Evolutionary conservation across 1,140 invertebrate genomes (phyloP).

Genomic region (Pantala flavescens): DNA sequence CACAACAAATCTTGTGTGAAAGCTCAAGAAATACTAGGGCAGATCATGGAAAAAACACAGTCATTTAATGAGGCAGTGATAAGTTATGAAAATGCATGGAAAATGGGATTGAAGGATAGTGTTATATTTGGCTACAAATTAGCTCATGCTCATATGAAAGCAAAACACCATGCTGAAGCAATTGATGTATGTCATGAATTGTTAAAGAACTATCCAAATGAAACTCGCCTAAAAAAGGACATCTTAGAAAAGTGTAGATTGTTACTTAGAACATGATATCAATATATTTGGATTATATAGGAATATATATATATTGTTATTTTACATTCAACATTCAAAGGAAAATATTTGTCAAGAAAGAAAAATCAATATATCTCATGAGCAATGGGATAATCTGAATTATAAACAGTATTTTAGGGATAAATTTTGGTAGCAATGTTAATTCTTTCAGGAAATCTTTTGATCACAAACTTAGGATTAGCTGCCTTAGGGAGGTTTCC

Average conservation of each 20-base stretch:
- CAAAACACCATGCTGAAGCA: slow-evolving; percentile 75
- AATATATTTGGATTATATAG: too few relatives aligned
- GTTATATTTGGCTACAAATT: slow-evolving; percentile 83
- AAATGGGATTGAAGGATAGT: slow-evolving; percentile 65
- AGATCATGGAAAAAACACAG: slow-evolving; percentile 85
- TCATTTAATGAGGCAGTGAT: slow-evolving; percentile 75
- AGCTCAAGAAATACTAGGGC: slow-evolving; percentile 81
- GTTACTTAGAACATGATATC: slow-evolving; percentile 56
- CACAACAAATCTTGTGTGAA: slow-evolving; percentile 85
- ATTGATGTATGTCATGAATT: slow-evolving; percentile 79
- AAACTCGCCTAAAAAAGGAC: slow-evolving; percentile 83
- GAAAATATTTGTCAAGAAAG: too few relatives aligned
- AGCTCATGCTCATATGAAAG: slow-evolving; percentile 84
- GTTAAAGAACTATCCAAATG: slow-evolving; percentile 70
- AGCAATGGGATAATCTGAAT: too few relatives aligned
- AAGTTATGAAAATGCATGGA: slow-evolving; percentile 80
- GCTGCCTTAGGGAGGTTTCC: too few relatives aligned
- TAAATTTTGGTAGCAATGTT: too few relatives aligned
- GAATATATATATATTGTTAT: too few relatives aligned
- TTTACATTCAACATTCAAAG: too few relatives aligned
- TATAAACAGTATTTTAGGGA: too few relatives aligned
- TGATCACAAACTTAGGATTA: too few relatives aligned
- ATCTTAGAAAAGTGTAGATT: slow-evolving; percentile 88
- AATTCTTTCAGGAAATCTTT: too few relatives aligned
- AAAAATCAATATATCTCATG: too few relatives aligned